These are phyloP conservation scores for Xestia c-nigrum DNA, from an alignment of 2,888 invertebrate species.

Conservation along the genomic window DNA sequence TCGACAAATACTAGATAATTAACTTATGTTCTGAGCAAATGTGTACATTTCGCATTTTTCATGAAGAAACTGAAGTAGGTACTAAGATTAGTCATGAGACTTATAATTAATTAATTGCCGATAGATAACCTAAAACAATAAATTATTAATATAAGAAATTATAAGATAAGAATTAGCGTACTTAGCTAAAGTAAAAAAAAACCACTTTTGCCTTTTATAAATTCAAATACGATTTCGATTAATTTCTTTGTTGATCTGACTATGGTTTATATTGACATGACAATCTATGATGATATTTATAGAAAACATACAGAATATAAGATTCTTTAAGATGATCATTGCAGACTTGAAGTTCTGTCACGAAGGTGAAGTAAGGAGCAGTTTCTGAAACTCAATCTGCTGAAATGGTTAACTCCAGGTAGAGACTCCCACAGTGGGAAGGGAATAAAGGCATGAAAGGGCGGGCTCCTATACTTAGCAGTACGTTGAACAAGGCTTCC, in stretches of 20 bases:
- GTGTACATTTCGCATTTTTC: neutral
- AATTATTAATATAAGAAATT: constrained; percentile 19
- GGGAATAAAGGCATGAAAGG: neutral
- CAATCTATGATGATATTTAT: neutral
- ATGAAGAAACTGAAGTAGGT: neutral
- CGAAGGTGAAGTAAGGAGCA: neutral
- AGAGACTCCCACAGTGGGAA: neutral
- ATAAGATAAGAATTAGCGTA: neutral
- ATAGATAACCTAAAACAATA: constrained; percentile 8
- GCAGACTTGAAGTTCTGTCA: neutral
- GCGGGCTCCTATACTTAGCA: neutral
- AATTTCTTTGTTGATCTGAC: neutral
- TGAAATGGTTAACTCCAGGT: neutral
- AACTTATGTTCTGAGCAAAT: neutral
- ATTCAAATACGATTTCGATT: neutral
- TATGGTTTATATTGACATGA: neutral
- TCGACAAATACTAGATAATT: neutral
- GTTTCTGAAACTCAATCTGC: neutral
- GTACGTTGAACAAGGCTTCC: neutral
- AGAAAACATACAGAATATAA: too few species aligned
- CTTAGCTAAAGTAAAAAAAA: neutral
- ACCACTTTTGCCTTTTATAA: neutral
- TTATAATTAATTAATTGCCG: constrained; percentile 8
- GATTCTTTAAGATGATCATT: too few species aligned
- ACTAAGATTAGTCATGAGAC: neutral